These are phyloP conservation scores for Epizoanthus stellaris DNA, from an alignment of 92 coral and sea anemone genomes.

Conservation along the genomic window DNA sequence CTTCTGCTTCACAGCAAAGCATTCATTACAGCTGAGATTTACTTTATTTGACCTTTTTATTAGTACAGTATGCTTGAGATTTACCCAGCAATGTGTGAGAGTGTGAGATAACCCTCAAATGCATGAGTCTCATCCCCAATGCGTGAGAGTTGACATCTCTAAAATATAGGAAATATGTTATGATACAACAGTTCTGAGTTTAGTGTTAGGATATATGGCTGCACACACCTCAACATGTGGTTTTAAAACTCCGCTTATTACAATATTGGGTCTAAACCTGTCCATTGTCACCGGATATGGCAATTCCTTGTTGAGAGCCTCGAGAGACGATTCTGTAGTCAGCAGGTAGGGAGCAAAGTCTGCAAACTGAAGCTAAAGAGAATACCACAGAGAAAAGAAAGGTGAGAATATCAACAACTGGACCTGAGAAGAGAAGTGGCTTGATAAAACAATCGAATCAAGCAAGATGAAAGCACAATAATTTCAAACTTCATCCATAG, in stretches of 20 bases:
- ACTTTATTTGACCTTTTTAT: no score
- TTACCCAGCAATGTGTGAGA: no score
- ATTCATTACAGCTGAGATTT: no score
- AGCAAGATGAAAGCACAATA: not conserved
- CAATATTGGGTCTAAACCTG: constrained; percentile 84
- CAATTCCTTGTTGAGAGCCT: constrained; percentile 66
- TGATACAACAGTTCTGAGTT: no score
- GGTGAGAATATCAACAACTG: not conserved
- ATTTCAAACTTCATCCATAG: not conserved
- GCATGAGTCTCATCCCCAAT: no score
- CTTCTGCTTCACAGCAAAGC: no score
- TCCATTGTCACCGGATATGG: constrained; percentile 65
- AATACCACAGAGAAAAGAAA: not conserved
- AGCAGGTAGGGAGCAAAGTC: constrained; percentile 68
- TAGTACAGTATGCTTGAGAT: no score
- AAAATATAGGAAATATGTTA: no score
- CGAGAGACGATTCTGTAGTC: constrained; percentile 73
- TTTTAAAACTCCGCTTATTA: constrained; percentile 69
- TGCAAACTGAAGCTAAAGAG: constrained; percentile 69
- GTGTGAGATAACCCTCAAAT: no score
- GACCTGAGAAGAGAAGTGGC: not conserved
- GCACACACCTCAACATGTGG: constrained; percentile 82
- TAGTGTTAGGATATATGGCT: no score
- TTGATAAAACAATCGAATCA: not conserved
- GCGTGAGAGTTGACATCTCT: no score